Conservation (phyloP, 2,888 invertebrate species). For the Drosophila trichaetosa region DNA sequence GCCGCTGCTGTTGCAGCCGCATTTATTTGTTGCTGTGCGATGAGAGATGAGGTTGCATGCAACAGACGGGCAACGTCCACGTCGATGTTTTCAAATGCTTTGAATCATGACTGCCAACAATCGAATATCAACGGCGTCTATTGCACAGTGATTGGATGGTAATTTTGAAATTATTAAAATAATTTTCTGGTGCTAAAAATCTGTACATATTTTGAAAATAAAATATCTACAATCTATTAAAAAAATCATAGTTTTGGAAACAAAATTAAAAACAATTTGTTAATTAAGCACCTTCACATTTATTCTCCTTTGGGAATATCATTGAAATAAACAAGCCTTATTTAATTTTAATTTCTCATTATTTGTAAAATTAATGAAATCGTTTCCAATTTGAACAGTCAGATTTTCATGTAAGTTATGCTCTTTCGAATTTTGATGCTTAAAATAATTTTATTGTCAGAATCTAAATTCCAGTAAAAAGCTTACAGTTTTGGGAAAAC, state of each 20-base stretch:
- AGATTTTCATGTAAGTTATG: background rate
- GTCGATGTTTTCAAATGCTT: slow-evolving; percentile 67
- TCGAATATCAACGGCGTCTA: slow-evolving; percentile 69
- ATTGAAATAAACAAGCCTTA: background rate
- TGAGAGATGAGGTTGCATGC: slow-evolving; percentile 77
- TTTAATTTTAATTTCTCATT: background rate
- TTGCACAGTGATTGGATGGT: slow-evolving; percentile 28
- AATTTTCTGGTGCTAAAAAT: background rate
- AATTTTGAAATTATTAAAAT: background rate
- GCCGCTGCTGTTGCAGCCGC: slow-evolving; percentile 24
- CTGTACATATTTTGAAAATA: background rate
- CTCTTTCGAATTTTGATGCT: background rate
- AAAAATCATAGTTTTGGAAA: background rate
- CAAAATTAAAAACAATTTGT: background rate
- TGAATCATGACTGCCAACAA: slow-evolving; percentile 80
- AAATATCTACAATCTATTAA: background rate
- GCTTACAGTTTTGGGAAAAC: background rate
- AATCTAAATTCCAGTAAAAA: background rate
- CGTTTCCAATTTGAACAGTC: background rate
- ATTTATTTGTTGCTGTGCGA: slow-evolving; percentile 38
- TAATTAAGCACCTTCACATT: background rate
- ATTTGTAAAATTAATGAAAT: background rate
- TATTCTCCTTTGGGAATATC: background rate
- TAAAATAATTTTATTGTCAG: background rate
- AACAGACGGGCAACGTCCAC: slow-evolving; percentile 68